A percentile compares a stretch with the other conserved stretches of the same genome.
phyloP scores from a whole-genome alignment of 2,113 vertebrate genomes.

The Dromaius novaehollandiae region DNA sequence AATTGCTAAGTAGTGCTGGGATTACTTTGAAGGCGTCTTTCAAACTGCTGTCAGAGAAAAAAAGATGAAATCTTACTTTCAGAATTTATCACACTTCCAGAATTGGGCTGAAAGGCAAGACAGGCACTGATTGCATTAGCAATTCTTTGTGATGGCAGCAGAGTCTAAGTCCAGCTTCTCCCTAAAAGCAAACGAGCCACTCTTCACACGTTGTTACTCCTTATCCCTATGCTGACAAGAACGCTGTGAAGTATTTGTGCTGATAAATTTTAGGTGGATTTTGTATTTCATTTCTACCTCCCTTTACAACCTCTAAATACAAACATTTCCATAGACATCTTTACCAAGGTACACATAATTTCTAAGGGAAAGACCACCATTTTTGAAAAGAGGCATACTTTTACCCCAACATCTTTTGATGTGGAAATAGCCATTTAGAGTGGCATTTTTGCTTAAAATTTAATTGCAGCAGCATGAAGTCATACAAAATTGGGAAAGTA shows the following conservation, averaged over 20 bases:
- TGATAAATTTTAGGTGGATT: neutral
- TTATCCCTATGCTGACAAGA: neutral
- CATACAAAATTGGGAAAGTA: neutral
- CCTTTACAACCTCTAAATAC: too few species aligned
- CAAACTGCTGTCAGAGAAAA: neutral
- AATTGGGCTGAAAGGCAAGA: neutral
- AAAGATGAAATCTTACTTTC: neutral
- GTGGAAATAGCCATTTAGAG: fast-evolving
- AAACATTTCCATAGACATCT: neutral
- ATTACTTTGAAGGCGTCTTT: neutral
- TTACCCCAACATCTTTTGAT: neutral
- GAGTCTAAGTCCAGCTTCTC: neutral
- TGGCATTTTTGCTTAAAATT: neutral
- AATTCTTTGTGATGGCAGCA: neutral
- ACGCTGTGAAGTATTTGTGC: neutral
- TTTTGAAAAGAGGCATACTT: neutral
- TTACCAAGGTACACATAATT: too few species aligned
- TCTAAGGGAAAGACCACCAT: fast-evolving
- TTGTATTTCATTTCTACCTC: neutral
- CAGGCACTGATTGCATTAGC: neutral
- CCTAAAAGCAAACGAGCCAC: neutral
- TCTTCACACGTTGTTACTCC: neutral
- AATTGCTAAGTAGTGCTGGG: neutral
- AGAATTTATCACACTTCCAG: neutral
- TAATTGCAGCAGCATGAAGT: neutral